Percentiles rank a stretch among this genome's conserved stretches.
Evolutionary conservation across 2,888 invertebrate genomes (phyloP).

Genomic region (Rotaria socialis): DNA sequence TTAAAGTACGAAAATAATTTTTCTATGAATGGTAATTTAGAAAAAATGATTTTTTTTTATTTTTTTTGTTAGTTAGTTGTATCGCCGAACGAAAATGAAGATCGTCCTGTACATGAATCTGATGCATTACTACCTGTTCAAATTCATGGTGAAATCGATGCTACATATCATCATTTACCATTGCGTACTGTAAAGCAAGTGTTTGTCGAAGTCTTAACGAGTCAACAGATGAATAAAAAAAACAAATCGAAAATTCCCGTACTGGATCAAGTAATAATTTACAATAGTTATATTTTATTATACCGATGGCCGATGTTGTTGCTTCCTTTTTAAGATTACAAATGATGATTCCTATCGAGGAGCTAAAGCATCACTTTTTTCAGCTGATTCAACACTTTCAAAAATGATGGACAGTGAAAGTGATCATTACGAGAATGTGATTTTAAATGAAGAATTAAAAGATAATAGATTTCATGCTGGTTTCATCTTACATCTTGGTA

Average conservation of each 20-base stretch:
- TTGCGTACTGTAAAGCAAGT: not conserved
- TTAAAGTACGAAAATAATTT: not conserved
- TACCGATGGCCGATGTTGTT: not conserved
- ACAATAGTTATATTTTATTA: too few species aligned
- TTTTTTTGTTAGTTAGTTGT: not conserved
- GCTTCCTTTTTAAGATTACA: not conserved
- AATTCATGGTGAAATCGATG: constrained; percentile 7
- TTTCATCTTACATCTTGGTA: constrained; percentile 7
- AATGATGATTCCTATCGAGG: not conserved
- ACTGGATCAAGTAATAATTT: not conserved
- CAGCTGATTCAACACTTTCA: not conserved
- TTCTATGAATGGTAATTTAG: not conserved
- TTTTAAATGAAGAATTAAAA: constrained; percentile 13
- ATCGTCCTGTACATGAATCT: constrained; percentile 23
- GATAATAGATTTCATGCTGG: constrained; percentile 15
- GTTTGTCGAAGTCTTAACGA: not conserved
- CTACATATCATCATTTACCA: not conserved
- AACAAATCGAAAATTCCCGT: not conserved
- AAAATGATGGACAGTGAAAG: not conserved
- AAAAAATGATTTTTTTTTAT: not conserved
- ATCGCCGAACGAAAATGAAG: constrained; percentile 11
- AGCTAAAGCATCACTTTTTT: not conserved
- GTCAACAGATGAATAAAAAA: not conserved
- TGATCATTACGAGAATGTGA: not conserved
- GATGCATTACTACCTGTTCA: not conserved